A percentile compares a stretch with the other conserved stretches of the same genome.
These are phyloP conservation scores for Petrocephalus microphthalmus DNA, from an alignment of 2,113 vertebrate genomes.

Conservation along the genomic window DNA sequence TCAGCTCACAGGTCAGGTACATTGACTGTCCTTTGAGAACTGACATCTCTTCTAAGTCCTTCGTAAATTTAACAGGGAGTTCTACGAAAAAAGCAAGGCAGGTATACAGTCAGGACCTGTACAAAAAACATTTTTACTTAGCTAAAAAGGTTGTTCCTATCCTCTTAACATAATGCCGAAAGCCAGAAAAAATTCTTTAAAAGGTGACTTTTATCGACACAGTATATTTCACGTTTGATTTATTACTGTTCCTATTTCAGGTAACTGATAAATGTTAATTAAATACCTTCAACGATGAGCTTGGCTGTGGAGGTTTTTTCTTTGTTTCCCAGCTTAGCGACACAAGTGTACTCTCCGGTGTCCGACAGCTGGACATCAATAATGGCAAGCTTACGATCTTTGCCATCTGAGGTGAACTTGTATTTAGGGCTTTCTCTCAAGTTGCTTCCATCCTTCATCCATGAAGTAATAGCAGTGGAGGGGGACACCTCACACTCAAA, in stretches of 20 bases:
- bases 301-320: constrained; percentile 89
- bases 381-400: constrained; percentile 88
- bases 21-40: constrained; percentile 87
- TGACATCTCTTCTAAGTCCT: constrained; percentile 79
- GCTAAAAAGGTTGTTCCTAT: background rate
- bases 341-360: constrained; percentile 90
- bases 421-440: constrained; percentile 88
- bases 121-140: background rate
- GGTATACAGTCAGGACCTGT: background rate
- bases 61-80: constrained; percentile 83
- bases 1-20: constrained; percentile 88
- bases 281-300: constrained; percentile 91
- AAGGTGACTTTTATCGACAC: background rate
- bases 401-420: constrained; percentile 89
- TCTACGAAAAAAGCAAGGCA: constrained; percentile 55
- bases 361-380: constrained; percentile 95
- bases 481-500: constrained; percentile 93
- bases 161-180: background rate
- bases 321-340: constrained; percentile 86
- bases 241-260: background rate
- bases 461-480: constrained; percentile 82
- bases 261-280: background rate
- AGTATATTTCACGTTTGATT: background rate
- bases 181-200: background rate
- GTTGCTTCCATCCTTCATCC: constrained; percentile 94